Evolutionary conservation across 2,113 vertebrate genomes (phyloP).

Genomic region (Hipposideros armiger): DNA sequence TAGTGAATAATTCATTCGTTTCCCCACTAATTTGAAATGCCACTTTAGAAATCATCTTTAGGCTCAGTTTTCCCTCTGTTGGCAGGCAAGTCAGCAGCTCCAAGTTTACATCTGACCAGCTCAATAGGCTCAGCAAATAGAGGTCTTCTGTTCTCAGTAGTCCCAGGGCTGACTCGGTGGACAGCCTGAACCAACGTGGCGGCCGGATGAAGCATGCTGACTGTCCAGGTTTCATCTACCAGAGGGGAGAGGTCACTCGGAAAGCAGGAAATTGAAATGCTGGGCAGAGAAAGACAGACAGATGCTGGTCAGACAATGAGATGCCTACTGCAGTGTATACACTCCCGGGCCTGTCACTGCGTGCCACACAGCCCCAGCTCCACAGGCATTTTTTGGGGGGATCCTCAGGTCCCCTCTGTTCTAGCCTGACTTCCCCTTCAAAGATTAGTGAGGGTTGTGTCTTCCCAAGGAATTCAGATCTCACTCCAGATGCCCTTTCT

Average conservation of each 20-base stretch:
- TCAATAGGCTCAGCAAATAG: background rate
- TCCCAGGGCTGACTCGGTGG: background rate
- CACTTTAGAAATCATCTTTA: background rate
- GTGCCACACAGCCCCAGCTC: too few species aligned
- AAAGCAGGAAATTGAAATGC: background rate
- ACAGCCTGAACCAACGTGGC: too few species aligned
- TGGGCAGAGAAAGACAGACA: background rate
- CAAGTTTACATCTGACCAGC: background rate
- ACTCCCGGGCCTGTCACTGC: background rate
- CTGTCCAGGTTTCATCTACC: background rate
- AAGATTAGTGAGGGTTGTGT: background rate
- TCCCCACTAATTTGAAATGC: background rate
- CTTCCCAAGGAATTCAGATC: background rate
- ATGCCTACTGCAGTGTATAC: background rate
- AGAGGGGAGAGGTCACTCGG: background rate
- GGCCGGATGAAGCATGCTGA: background rate
- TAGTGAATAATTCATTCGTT: slow-evolving; percentile 37
- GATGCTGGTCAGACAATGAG: background rate
- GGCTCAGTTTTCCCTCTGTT: slow-evolving; percentile 1
- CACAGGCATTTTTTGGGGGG: background rate
- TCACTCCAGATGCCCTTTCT: background rate
- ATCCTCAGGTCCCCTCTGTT: background rate
- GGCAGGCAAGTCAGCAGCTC: background rate
- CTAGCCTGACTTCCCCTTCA: background rate
- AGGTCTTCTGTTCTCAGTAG: background rate